These are phyloP conservation scores for Furnarius figulus DNA, from an alignment of 2,113 vertebrate species.

Conservation along the genomic window DNA sequence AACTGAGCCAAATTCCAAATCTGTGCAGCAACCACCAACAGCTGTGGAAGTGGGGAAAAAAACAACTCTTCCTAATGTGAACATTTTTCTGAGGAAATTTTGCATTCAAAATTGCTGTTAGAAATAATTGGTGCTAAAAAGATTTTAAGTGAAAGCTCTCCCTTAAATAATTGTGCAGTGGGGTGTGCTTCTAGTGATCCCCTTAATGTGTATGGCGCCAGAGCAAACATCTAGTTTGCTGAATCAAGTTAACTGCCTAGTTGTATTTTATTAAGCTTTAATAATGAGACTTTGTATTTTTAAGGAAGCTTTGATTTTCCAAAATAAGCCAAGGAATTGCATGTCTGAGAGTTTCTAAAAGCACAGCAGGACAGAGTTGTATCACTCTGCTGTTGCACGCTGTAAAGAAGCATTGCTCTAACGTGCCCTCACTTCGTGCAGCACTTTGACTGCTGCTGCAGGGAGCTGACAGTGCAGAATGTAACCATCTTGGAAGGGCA, in stretches of 20 bases:
- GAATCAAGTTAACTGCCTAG: background rate
- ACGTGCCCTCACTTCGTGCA: too few relatives aligned
- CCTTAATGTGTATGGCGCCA: background rate
- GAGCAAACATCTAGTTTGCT: background rate
- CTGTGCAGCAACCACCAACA: background rate
- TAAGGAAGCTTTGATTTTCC: background rate
- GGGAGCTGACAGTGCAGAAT: too few relatives aligned
- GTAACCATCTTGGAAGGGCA: too few relatives aligned
- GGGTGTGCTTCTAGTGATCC: background rate
- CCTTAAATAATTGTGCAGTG: background rate
- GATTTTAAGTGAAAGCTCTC: background rate
- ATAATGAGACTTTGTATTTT: background rate
- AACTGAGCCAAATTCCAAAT: background rate
- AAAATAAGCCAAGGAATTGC: background rate
- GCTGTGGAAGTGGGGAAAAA: background rate
- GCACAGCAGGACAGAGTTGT: background rate
- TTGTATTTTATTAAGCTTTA: too few relatives aligned
- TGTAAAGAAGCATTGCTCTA: too few relatives aligned
- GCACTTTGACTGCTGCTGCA: too few relatives aligned
- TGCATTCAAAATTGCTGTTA: background rate
- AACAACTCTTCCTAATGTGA: background rate
- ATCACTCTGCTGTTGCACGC: fast-evolving
- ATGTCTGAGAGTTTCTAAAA: background rate
- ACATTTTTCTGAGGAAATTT: background rate
- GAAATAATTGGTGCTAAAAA: background rate